Evolutionary conservation across 2,797 vertebrate species (phyloP), one percentile per base, ranked within the genome.

Genomic region (Typhlichthys subterraneus): DNA sequence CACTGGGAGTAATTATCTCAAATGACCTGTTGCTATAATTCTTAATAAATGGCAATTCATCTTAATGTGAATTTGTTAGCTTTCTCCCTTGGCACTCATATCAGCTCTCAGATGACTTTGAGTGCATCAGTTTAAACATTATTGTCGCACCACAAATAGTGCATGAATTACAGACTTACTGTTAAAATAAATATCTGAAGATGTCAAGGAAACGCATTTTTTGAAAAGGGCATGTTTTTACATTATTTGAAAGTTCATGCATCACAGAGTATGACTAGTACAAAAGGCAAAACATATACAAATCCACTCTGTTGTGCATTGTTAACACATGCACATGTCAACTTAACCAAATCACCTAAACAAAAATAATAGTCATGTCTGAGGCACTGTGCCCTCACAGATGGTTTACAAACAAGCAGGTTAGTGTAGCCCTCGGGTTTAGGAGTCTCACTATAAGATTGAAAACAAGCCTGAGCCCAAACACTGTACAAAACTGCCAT

Each of bases 21-120:
- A 72, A 84, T 83, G 63, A 81, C 70, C 68, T 7, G 1, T 53
- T 80, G 54, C 79, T 81, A 80, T 80, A 79, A 63, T 49, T 65
- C 60, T 58, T 71, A 62, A 67, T 59, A 63, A 70, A 70, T 62
- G 63, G 33, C 58, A 69, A 73, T 81, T 69, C 65, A 83, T 79
- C 67, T 77, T 48, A 53, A 23, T 68, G 42, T 63, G 13, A 45
- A 33, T 48, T 63, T 48, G 51, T 46, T 63, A 23, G 42, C 49
- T 17, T 42, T 14, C 49, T 13, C 49, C 45, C 54, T 33, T 46
- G 19, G 6, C 38, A 10, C 38, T 10, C 13, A 47, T 54, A 69
- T 67, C 1, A 15, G 57, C 50, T 19, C 66, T 12, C 12, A 8
- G 76, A 53, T 45, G 61, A 67, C 46, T n/a, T 1, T n/a, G 23